Evolutionary conservation across 1,140 invertebrate genomes (phyloP).

Genomic region (Drosophila ogumai): DNA sequence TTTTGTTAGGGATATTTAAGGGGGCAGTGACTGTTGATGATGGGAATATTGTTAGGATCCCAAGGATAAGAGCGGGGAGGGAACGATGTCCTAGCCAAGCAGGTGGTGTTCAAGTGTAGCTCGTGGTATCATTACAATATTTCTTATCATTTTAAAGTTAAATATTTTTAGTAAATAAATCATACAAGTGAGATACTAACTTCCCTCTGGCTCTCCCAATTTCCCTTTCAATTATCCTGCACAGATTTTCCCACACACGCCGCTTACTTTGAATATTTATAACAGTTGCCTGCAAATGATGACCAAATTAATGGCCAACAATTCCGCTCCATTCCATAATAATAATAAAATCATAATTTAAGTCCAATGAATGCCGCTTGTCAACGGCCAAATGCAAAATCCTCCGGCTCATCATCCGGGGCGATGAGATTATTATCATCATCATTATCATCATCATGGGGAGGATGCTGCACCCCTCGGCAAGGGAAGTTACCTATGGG

Average conservation of each 20-base stretch:
- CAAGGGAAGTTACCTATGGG: constrained; percentile 63
- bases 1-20: constrained; percentile 18
- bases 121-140: not conserved
- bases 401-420: constrained; percentile 44
- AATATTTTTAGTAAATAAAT: not conserved
- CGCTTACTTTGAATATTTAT: constrained; percentile 62
- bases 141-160: not conserved
- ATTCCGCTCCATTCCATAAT: constrained; percentile 54
- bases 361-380: constrained; percentile 78
- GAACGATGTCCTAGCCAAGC: constrained; percentile 8
- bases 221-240: constrained; percentile 12
- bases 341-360: constrained; percentile 84
- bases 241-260: constrained; percentile 41
- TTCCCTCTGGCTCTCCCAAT: not conserved
- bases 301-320: constrained; percentile 73
- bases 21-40: constrained; percentile 69
- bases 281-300: constrained; percentile 73
- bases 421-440: constrained; percentile 28
- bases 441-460: constrained; percentile 42
- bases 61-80: not conserved
- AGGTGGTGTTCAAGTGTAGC: constrained; percentile 34
- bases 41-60: constrained; percentile 27
- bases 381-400: constrained; percentile 72
- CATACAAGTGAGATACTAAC: not conserved
- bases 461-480: constrained; percentile 67